Base-by-base conservation (phyloP, 2,888 invertebrate species). In the Heteromyza rotundicornis region DNA sequence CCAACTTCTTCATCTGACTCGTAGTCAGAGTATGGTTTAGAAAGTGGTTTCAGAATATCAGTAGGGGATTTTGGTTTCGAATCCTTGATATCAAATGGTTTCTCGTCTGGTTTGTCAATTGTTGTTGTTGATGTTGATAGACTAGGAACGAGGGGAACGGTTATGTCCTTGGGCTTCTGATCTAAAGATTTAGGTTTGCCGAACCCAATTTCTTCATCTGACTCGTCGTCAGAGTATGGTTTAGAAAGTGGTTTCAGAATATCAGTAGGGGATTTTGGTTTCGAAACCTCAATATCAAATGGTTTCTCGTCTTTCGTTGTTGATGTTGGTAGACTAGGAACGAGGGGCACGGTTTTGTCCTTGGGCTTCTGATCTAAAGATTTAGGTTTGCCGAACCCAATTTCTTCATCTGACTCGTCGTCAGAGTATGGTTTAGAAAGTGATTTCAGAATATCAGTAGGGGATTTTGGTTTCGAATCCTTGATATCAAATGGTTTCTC, bases 31-130 rank as follows among this genome's bases (percentile, higher is more conserved):
- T 57, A 27, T n/a, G 12, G 44, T 47, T 10, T 19, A 19, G 49
- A 14, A 12, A 50, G 10, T 7, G 40, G 16, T 40, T 51, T 44
- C 12, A 36, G 36, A 14, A 17, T 20, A 8, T 32, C 32, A 20
- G 23, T 2, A 14, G 36, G 36, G 23, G 52, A 16, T 12, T 50
- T 58, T 8, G 40, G 53, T 27, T 53, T 53, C 2, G 19, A 27
- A 14, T 53, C 53, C 2, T 16, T 17, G 32, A 32, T 53, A 19
- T 53, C 32, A 53, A n/a, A 24, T 51, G 24, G 24, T n/a, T 40
- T 50, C 17, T 55, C 60, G 16, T 49, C 60, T 35, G 27, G 14
- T 24, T 67, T 67, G 17, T 68, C 67, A 47, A 56, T 51, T 51
- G 16, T 12, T 17, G 44, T 1, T 1, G 24, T 17, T 5, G 20